Evolutionary conservation across 1,140 invertebrate genomes (phyloP).

Genomic region (Magallana ariakensis): DNA sequence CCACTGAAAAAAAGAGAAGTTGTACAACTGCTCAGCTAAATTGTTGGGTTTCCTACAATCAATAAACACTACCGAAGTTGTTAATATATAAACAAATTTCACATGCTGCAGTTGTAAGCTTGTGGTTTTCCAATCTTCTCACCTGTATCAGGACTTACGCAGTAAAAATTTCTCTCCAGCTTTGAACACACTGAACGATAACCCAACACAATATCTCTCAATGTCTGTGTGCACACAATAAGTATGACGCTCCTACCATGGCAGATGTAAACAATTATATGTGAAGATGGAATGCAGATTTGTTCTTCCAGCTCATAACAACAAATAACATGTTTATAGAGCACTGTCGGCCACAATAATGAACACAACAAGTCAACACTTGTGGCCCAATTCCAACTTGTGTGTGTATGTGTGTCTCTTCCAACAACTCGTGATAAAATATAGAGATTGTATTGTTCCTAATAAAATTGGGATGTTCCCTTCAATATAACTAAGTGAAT

Average conservation of each 20-base stretch:
- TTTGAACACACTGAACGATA: constrained; percentile 2
- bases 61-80: background rate
- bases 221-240: constrained; percentile 33
- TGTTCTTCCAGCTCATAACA: constrained; percentile 24
- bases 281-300: constrained; percentile 34
- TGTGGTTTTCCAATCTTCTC: background rate
- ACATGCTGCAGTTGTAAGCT: no score
- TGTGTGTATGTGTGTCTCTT: background rate
- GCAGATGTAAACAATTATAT: constrained; percentile 33
- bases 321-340: constrained; percentile 12
- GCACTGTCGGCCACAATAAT: constrained; percentile 21
- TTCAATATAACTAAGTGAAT: no score
- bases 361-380: constrained; percentile 8
- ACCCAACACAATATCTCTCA: constrained; percentile 6
- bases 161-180: background rate
- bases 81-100: background rate
- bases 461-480: no score
- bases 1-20: no score
- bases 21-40: no score
- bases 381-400: background rate
- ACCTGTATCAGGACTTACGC: background rate
- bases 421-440: no score
- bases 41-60: background rate
- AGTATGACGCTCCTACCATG: background rate
- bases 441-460: no score